Percentiles rank a stretch among this genome's conserved stretches.
Conservation (phyloP, 37 sponge, comb jelly and placozoan species). For the Dysidea cf. avara region DNA sequence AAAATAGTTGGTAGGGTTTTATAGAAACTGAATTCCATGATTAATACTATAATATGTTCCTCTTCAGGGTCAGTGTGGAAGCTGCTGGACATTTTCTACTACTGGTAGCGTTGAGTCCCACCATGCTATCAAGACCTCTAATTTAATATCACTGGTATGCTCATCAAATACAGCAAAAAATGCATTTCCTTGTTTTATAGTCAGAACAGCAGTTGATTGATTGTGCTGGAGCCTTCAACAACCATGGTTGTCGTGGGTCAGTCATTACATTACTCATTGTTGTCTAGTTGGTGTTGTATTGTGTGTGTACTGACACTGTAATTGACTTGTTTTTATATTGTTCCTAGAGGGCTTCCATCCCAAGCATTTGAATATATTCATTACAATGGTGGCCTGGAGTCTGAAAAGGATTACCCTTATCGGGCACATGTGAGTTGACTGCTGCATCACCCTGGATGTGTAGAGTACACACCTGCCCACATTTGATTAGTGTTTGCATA, state of each 20-base stretch:
- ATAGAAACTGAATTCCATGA: neutral
- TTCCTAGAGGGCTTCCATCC: constrained; percentile 67
- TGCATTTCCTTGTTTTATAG: constrained; percentile 16
- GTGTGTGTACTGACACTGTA: neutral
- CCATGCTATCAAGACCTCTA: constrained; percentile 63
- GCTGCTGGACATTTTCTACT: constrained; percentile 82
- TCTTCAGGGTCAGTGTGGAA: constrained; percentile 67
- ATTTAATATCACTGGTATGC: constrained; percentile 59
- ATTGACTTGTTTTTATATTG: no score
- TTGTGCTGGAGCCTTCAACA: constrained; percentile 70
- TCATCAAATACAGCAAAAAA: neutral
- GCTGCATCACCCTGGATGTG: neutral
- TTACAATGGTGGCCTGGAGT: constrained; percentile 65
- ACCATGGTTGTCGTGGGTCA: constrained; percentile 77
- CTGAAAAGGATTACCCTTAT: constrained; percentile 58
- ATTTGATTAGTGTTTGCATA: no score
- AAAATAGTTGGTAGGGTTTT: neutral
- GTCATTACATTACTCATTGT: neutral
- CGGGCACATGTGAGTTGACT: constrained; percentile 19
- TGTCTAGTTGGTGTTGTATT: neutral
- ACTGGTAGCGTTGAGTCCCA: constrained; percentile 75
- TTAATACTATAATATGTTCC: no score
- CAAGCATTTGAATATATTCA: constrained; percentile 80
- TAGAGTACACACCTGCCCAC: no score
- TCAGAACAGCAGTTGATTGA: constrained; percentile 80